Base-by-base conservation (phyloP, 2,888 invertebrate genomes). In the Hydraecia micacea region DNA sequence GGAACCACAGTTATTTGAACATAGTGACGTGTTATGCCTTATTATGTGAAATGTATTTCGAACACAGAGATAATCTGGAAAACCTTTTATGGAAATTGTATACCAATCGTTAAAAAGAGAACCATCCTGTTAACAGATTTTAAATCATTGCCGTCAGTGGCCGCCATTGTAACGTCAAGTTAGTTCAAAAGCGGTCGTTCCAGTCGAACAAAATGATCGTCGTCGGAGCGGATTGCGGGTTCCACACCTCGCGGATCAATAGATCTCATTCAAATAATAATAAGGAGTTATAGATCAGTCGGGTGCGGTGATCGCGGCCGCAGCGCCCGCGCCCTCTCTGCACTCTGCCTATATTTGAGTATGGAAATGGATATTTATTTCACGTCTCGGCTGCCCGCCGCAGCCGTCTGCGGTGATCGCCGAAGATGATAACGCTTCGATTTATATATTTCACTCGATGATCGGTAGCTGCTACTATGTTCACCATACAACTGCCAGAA, bases 231-330 rank as follows among this genome's bases (percentile, higher is more conserved):
- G 92, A 95, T 94, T 94, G 94, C 93, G 91, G 91, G 93, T 94
- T 96, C 94, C 96, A 96, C 96, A 96, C 97, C 97, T 96, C 94
- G 93, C 92, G 94, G 91, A 96, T 96, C 96, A 95, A 96, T 97
- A 97, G 97, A 96, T 96, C 95, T 96, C 95, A 94, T 96, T 96
- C 96, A 96, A 96, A 96, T 96, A 96, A 96, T 96, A 96, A 96
- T 95, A 96, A 95, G 96, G 94, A 95, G 96, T 96, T 96, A 96
- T 97, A 97, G 97, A 97, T 96, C 96, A 97, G 93, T 90, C 87
- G 91, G 86, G 88, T 87, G 89, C 90, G 90, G 88, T 88, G 87
- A 84, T 84, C 87, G 82, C 65, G 70, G 63, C 36, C 72, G 87
- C 90, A 87, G 89, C 88, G 89, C 91, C 92, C 91, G 89, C 91